phyloP scores from a whole-genome alignment of 2,797 vertebrate species.

The Chiroxiphia lanceolata region DNA sequence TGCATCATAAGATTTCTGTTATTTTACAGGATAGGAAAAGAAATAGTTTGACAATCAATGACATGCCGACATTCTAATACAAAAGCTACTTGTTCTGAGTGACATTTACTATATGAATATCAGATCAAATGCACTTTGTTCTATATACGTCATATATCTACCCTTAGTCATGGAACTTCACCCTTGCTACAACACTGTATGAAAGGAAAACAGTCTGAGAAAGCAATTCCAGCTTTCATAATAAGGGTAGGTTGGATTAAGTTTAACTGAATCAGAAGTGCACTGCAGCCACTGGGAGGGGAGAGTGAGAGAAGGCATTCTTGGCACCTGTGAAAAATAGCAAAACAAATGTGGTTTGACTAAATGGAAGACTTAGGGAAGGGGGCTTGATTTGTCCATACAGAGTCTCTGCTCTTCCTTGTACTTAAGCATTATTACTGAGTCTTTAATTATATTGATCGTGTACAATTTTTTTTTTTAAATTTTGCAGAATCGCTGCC shows the following conservation, averaged over 20 bases:
- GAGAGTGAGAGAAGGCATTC: background rate
- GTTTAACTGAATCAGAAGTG: background rate
- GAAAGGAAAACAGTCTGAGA: background rate
- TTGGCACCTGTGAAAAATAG: background rate
- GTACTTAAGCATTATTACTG: background rate
- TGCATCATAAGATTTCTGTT: background rate
- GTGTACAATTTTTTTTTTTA: background rate
- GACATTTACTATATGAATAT: background rate
- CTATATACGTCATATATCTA: background rate
- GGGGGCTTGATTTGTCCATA: background rate
- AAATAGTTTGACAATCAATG: conserved; percentile 33
- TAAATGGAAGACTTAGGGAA: background rate
- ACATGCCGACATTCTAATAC: background rate
- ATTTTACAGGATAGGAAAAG: conserved; percentile 25
- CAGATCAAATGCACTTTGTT: conserved; percentile 40
- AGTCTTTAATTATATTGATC: conserved; percentile 61
- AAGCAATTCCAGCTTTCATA: background rate
- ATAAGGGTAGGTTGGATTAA: background rate
- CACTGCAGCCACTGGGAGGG: background rate
- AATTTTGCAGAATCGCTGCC: background rate
- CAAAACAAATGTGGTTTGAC: background rate
- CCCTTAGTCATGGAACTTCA: conserved; percentile 15
- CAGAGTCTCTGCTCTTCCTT: background rate
- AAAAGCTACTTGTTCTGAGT: background rate
- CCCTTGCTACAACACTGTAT: background rate